Evolutionary conservation across 2,888 invertebrate genomes (phyloP), one percentile per base, ranked within the genome.

Genomic region (Epiblema foenella): DNA sequence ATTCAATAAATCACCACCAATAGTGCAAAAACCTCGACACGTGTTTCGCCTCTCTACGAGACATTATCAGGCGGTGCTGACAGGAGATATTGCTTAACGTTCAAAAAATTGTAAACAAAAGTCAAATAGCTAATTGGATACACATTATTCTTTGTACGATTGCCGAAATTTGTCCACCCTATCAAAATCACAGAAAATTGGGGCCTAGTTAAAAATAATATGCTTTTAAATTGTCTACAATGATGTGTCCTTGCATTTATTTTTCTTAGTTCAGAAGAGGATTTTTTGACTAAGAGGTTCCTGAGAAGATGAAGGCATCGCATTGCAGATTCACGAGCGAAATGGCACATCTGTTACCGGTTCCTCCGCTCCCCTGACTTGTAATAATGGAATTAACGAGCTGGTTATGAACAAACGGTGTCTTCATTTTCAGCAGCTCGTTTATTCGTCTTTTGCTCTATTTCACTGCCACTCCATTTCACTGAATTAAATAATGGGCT

Each of bases 381-480:
- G 91, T 89, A 87, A 92, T 91, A 91, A 93, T 90, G 87, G 89
- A 92, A 92, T 91, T 91, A 93, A 93, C 91, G 90, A 89, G 90
- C 91, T 92, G 93, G 89, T 93, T 92, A 91, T 91, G 92, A 91
- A 93, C 92, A 90, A 93, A 91, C 90, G 91, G 87, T 87, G 89
- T 91, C 92, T 92, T 91, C 90, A 92, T 91, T 91, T 91, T 87
- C 90, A 92, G 85, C 86, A 86, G 84, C 83, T 85, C 88, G 86
- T 89, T 90, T 89, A 85, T 89, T 87, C 79, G 80, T 79, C 89
- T 82, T 90, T 85, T 86, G 83, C 88, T 87, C 89, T 91, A 92
- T 91, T 92, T 90, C 89, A 90, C 89, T 88, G 89, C 86, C 89
- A 88, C 89, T 87, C 89, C 88, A 90, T 91, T 91, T 88, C 88